phyloP scores from a whole-genome alignment of 2,888 invertebrate genomes.

The Diogma glabrata region DNA sequence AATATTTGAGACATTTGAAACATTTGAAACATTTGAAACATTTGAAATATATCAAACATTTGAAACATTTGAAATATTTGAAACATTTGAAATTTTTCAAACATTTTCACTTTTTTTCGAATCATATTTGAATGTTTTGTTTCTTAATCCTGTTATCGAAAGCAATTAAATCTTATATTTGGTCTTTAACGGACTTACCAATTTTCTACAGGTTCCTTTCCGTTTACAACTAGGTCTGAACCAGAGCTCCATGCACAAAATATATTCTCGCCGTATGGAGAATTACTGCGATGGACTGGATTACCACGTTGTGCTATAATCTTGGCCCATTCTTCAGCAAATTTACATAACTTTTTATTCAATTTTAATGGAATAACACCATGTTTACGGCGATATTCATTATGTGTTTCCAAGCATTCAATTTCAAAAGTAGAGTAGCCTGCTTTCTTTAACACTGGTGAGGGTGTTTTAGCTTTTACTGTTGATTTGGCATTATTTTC shows the following conservation, averaged over 20 bases:
- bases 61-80: too few relatives aligned
- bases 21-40: too few relatives aligned
- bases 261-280: conserved; percentile 72
- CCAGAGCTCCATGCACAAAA: conserved; percentile 62
- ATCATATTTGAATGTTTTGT: background rate
- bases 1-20: too few relatives aligned
- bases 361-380: conserved; percentile 55
- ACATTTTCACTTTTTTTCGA: too few relatives aligned
- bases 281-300: conserved; percentile 61
- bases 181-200: conserved; percentile 29
- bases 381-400: conserved; percentile 55
- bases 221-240: conserved; percentile 43
- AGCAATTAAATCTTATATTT: background rate
- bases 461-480: conserved; percentile 9
- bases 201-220: conserved; percentile 26
- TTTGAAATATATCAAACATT: too few relatives aligned
- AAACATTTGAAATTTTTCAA: too few relatives aligned
- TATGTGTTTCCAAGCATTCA: conserved; percentile 64
- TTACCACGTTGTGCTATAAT: conserved; percentile 49
- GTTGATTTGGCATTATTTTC: conserved; percentile 29
- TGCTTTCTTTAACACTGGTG: background rate
- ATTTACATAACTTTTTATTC: conserved; percentile 50
- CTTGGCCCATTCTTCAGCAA: conserved; percentile 62
- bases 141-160: background rate
- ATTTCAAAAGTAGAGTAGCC: conserved; percentile 41